Percentiles rank a stretch among this genome's conserved stretches.
Conservation (phyloP, 2,797 vertebrate genomes). For the Potorous gilbertii region DNA sequence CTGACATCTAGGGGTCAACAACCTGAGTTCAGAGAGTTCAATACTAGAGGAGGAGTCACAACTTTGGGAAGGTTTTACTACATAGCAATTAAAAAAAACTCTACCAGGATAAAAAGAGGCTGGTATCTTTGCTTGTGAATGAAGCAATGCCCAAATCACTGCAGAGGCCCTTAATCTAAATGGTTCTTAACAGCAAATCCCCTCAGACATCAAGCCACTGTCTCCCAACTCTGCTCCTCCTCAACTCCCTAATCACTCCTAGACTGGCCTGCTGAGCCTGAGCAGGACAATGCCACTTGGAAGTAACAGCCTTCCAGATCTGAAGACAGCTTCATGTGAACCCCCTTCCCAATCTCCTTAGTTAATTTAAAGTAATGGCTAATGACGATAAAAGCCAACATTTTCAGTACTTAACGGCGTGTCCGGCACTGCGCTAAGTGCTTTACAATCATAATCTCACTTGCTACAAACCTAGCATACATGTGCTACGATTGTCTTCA, state of each 20-base stretch:
- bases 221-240: background rate
- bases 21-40: background rate
- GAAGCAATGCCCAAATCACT: background rate
- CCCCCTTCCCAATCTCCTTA: background rate
- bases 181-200: background rate
- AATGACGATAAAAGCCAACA: background rate
- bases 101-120: background rate
- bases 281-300: background rate
- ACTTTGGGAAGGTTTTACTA: background rate
- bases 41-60: background rate
- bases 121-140: background rate
- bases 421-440: background rate
- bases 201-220: background rate
- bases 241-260: background rate
- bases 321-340: background rate
- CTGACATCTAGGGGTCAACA: background rate
- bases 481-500: background rate
- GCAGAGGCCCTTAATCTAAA: background rate
- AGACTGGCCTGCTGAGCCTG: background rate
- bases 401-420: background rate
- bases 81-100: background rate
- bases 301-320: background rate
- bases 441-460: background rate
- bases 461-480: background rate
- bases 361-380: background rate